A percentile compares a stretch with the other conserved stretches of the same genome.
Evolutionary conservation across 1,140 invertebrate genomes (phyloP).

Genomic region (Tetragonula clypearis): DNA sequence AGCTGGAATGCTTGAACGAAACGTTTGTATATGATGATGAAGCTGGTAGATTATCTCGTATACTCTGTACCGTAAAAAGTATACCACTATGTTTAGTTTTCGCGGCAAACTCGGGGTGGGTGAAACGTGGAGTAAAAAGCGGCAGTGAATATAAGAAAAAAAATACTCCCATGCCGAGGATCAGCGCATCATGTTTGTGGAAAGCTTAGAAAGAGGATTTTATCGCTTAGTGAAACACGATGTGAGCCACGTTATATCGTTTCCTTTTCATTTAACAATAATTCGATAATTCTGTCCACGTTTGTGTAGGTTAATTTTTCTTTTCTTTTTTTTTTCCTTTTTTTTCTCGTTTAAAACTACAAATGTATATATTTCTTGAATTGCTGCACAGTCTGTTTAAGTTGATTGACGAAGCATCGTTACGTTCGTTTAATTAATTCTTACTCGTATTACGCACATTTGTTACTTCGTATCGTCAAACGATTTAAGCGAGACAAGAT

Average conservation of each 20-base stretch:
- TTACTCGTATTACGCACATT: not conserved
- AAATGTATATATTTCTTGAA: conserved; percentile 7
- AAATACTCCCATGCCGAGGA: conserved; percentile 60
- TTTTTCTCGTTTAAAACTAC: not conserved
- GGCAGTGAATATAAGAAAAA: conserved; percentile 22
- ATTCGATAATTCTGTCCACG: conserved; percentile 4
- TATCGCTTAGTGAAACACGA: conserved; percentile 89
- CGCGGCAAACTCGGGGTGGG: conserved; percentile 38
- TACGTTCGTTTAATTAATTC: not conserved
- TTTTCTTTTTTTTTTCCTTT: not conserved
- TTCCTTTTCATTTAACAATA: conserved; percentile 29
- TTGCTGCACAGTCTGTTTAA: not conserved
- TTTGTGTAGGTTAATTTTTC: conserved; percentile 35
- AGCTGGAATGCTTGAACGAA: not conserved
- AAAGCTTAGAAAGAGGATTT: conserved; percentile 90
- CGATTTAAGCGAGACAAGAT: not conserved
- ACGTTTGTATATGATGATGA: not conserved
- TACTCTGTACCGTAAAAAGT: not conserved
- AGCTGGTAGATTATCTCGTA: not conserved
- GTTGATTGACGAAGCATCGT: not conserved
- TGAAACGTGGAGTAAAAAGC: not conserved
- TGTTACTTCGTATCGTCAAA: not conserved
- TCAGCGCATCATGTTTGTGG: conserved; percentile 86
- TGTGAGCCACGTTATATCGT: conserved; percentile 81
- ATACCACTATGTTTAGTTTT: conserved; percentile 43